phyloP scores from a whole-genome alignment of 2,113 vertebrate genomes.

The Alosa alosa region DNA sequence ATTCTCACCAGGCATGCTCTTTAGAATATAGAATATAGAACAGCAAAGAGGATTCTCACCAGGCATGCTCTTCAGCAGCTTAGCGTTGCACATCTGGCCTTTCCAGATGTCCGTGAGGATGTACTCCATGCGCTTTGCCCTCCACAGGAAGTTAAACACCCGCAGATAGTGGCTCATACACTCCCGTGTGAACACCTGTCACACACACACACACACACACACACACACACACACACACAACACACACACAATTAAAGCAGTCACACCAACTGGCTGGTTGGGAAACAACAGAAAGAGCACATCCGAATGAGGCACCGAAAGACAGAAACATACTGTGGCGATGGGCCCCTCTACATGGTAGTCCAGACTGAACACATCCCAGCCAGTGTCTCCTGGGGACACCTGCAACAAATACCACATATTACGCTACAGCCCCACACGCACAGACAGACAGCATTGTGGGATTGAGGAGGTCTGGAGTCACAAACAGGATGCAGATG shows the following conservation, averaged over 20 bases:
- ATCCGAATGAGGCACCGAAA: neutral
- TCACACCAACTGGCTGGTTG: neutral
- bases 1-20: slow-evolving; percentile 85
- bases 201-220: neutral
- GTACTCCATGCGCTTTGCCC: slow-evolving; percentile 97
- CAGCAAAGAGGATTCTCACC: slow-evolving; percentile 69
- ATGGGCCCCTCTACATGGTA: slow-evolving; percentile 98
- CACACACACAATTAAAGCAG: neutral
- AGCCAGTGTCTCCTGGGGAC: slow-evolving; percentile 96
- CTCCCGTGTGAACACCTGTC: slow-evolving; percentile 94
- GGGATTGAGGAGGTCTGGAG: neutral
- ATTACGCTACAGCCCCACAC: neutral
- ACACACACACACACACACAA: slow-evolving; percentile 18
- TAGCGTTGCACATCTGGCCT: slow-evolving; percentile 98
- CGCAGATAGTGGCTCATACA: slow-evolving; percentile 96
- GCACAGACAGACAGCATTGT: neutral
- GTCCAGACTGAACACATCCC: slow-evolving; percentile 98
- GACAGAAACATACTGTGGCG: slow-evolving; percentile 79
- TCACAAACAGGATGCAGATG: neutral
- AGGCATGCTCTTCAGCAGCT: slow-evolving; percentile 89
- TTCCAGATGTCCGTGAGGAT: slow-evolving; percentile 98
- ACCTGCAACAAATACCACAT: slow-evolving; percentile 69
- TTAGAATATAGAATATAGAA: slow-evolving; percentile 57
- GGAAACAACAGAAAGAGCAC: neutral
- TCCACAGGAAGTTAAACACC: slow-evolving; percentile 97